phyloP scores from a whole-genome alignment of 2,797 vertebrate species.

The Dallia pectoralis region DNA sequence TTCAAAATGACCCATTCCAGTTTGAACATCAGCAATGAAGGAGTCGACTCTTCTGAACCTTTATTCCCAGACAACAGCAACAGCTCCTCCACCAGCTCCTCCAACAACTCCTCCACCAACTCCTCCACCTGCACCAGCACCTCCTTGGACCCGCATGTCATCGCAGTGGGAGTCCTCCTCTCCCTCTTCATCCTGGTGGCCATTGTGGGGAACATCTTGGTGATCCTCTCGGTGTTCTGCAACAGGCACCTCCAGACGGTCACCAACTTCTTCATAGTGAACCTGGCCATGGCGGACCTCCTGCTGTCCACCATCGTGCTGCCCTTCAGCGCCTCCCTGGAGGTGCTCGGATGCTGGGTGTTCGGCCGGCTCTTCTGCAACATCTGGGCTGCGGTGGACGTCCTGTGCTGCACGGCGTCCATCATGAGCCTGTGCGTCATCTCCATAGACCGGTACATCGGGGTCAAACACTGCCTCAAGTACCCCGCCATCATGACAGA shows the following conservation, averaged over 20 bases:
- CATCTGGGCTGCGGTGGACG: conserved; percentile 99
- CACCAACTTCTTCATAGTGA: conserved; percentile 97
- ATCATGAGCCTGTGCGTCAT: conserved; percentile 98
- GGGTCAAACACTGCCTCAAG: conserved; percentile 93
- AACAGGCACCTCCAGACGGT: conserved; percentile 93
- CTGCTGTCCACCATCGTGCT: conserved; percentile 89
- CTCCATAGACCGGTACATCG: conserved; percentile 95
- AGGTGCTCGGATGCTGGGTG: conserved; percentile 94
- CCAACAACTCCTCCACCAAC: conserved; percentile 70
- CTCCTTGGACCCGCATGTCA: conserved; percentile 78
- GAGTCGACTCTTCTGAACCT: conserved; percentile 72
- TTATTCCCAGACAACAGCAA: conserved; percentile 68
- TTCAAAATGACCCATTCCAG: conserved; percentile 87
- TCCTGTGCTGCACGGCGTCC: conserved; percentile 97
- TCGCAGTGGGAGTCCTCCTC: conserved; percentile 87
- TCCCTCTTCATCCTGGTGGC: conserved; percentile 88
- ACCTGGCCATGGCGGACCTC: conserved; percentile 94
- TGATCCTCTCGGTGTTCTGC: conserved; percentile 94
- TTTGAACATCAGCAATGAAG: conserved; percentile 82
- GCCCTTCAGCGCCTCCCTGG: conserved; percentile 94
- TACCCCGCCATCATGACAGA: conserved; percentile 99
- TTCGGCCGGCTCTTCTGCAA: conserved; percentile 96
- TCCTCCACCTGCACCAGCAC: conserved; percentile 73
- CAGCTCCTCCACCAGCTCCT: conserved; percentile 73
- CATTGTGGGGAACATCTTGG: conserved; percentile 92